Conservation (phyloP, 2,888 invertebrate species). For the Opisthograptis luteolata region DNA sequence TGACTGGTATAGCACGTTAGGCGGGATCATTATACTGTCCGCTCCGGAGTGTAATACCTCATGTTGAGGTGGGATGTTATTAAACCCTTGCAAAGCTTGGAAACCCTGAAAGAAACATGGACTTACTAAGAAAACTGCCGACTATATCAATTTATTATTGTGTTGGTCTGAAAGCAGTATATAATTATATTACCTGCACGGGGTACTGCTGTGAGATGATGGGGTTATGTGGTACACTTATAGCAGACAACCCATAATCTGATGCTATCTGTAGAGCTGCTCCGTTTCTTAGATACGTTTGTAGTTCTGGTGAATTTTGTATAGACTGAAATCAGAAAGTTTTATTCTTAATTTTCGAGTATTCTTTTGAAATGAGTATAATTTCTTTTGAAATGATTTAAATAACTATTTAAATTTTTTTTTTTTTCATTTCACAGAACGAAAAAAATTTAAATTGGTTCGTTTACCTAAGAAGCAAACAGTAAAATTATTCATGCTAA, state of each 20-base stretch:
- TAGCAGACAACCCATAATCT: conserved; percentile 69
- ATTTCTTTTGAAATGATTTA: too few relatives aligned
- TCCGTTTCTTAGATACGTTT: conserved; percentile 68
- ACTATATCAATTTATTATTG: too few relatives aligned
- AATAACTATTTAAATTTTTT: too few relatives aligned
- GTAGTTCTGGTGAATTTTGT: conserved; percentile 68
- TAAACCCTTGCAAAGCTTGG: conserved; percentile 24
- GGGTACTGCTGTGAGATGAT: conserved; percentile 48
- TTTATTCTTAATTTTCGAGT: neutral
- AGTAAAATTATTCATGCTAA: too few relatives aligned
- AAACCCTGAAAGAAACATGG: conserved; percentile 12
- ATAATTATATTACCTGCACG: conserved; percentile 11
- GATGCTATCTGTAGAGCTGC: conserved; percentile 72
- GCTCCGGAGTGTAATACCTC: conserved; percentile 63
- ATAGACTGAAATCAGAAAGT: conserved; percentile 38
- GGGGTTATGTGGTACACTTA: conserved; percentile 70
- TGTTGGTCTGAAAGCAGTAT: too few relatives aligned
- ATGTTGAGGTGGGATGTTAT: conserved; percentile 61
- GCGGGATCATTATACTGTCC: conserved; percentile 68
- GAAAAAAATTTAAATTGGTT: too few relatives aligned
- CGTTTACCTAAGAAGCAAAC: too few relatives aligned
- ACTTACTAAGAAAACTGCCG: too few relatives aligned
- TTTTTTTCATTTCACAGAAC: too few relatives aligned
- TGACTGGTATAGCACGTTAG: conserved; percentile 78
- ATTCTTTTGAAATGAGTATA: too few relatives aligned